phyloP scores from a whole-genome alignment of 2,113 vertebrate genomes.

The Apteryx mantelli region DNA sequence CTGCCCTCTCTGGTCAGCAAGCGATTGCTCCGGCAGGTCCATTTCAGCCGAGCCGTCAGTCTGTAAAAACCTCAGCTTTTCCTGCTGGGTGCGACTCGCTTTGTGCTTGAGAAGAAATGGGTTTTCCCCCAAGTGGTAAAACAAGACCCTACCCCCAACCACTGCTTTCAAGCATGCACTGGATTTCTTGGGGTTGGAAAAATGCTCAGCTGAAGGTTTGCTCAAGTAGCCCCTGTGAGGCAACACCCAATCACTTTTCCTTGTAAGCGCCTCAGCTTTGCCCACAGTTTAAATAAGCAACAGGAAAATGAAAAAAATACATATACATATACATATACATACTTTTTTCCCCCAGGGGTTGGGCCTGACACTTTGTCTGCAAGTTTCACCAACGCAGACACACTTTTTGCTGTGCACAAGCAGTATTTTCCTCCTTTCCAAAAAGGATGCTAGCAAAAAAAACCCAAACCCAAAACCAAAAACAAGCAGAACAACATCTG shows the following conservation, averaged over 20 bases:
- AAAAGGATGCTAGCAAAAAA: background rate
- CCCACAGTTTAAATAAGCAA: background rate
- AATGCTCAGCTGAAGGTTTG: too few species aligned
- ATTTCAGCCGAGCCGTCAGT: background rate
- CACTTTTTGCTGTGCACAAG: accelerated
- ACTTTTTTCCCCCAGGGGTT: background rate
- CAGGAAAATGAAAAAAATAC: background rate
- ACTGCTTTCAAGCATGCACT: background rate
- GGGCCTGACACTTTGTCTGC: background rate
- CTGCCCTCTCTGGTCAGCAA: background rate
- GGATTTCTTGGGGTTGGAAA: background rate
- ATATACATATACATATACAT: too few species aligned
- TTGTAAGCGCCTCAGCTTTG: background rate
- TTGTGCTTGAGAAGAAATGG: background rate
- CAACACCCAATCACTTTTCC: background rate
- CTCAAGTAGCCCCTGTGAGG: too few species aligned
- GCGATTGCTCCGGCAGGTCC: background rate
- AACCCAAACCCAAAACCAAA: background rate
- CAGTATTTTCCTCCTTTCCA: background rate
- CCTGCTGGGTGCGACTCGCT: background rate
- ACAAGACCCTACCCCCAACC: background rate
- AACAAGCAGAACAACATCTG: background rate
- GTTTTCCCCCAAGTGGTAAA: background rate
- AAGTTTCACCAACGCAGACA: background rate
- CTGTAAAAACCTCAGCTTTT: background rate